Base-by-base conservation (phyloP, 2,888 invertebrate species). In the Phytoseiulus persimilis region DNA sequence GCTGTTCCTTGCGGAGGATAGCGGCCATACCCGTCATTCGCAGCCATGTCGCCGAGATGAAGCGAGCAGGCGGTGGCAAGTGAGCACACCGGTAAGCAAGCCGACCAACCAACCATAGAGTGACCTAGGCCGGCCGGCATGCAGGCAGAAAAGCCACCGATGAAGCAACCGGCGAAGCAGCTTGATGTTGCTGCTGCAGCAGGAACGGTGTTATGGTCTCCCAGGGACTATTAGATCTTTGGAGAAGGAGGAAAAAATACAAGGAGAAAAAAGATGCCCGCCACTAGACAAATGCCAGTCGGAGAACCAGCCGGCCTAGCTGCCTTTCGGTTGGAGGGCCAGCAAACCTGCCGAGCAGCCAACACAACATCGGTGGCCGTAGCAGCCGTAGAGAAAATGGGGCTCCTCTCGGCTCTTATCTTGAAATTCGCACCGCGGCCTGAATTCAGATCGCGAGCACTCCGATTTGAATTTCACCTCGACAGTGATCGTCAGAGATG, bases 151-250 rank as follows among this genome's bases (percentile, higher is more conserved):
- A 18, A 23, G 11, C 65, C 65, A 65, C 65, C 65, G 28, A 65
- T 2, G 65, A 28, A 65, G 23, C 65, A 28, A 65, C 23, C 14
- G 18, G 18, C 23, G 28, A 65, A 28, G 65, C 65, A 65, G 65
- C 65, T 28, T 65, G 65, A 65, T 65, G 65, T 28, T 65, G 28
- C 18, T 28, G 65, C 65, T 28, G 65, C 65, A 65, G 65, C 65
- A 65, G 65, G 65, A 65, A 23, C 65, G 28, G 65, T 65, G 65
- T 65, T 65, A 65, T 65, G 65, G 65, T 65, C 65, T 65, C 65
- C 65, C 65, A 65, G 65, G 65, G 65, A 65, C 65, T 65, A 65
- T 65, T 65, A 65, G 65, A 65, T 65, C 65, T 65, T 65, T 65
- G 65, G 65, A 65, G 65, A 18, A 28, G 18, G 28, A 65, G 65